phyloP scores from a whole-genome alignment of 2,113 vertebrate genomes.

The Cyanoderma ruficeps region DNA sequence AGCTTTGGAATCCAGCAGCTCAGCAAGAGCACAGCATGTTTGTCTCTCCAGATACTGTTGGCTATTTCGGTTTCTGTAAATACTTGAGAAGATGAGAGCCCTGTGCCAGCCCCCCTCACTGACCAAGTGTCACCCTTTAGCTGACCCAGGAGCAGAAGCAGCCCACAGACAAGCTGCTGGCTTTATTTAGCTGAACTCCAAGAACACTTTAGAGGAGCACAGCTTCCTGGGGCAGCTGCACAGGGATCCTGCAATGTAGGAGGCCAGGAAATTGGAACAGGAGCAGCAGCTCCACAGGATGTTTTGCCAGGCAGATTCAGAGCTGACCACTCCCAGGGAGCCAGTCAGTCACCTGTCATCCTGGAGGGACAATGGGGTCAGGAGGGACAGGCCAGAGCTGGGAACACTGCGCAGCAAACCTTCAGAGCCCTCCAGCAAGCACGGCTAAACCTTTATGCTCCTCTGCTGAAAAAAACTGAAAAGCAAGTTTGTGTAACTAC shows the following conservation, averaged over 20 bases:
- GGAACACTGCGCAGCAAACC: not conserved
- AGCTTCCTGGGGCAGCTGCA: not conserved
- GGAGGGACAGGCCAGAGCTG: not conserved
- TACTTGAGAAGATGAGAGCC: not conserved
- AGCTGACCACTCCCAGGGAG: not conserved
- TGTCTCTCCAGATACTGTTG: not conserved
- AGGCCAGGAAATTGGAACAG: not conserved
- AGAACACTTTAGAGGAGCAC: not conserved
- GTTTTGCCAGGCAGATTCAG: not conserved
- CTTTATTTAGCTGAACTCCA: not conserved
- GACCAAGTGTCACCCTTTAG: not conserved
- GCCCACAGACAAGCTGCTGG: not conserved
- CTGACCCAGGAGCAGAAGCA: not conserved
- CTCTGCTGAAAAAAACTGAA: not conserved
- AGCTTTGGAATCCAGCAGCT: conserved; percentile 23
- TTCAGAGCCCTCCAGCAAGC: not conserved
- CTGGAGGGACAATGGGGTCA: not conserved
- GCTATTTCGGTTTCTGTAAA: conserved; percentile 1
- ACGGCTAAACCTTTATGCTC: not conserved
- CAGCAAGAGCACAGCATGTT: not conserved
- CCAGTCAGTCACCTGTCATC: not conserved
- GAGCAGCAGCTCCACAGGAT: conserved; percentile 4
- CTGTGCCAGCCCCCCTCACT: not conserved
- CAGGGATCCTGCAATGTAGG: not conserved
- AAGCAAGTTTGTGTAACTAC: not conserved